Conservation (phyloP, 1,140 invertebrate genomes). For the Acromyrmex charruanus region DNA sequence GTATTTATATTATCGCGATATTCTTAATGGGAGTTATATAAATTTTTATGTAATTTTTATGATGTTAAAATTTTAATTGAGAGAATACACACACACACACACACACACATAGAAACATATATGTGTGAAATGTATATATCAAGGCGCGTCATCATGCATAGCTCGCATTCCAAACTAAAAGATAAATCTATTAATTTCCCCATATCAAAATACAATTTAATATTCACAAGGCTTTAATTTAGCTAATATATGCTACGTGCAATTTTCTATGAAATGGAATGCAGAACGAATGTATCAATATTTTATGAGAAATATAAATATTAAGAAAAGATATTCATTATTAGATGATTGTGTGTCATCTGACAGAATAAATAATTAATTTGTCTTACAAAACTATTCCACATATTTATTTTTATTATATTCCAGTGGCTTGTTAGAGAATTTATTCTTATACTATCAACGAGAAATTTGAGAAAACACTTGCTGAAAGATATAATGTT, state of each 20-base stretch:
- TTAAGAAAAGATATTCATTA: not conserved
- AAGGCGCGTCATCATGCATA: not conserved
- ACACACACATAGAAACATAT: not conserved
- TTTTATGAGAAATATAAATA: constrained; percentile 26
- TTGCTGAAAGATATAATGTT: constrained; percentile 5
- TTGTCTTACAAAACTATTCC: not conserved
- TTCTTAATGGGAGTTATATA: not conserved
- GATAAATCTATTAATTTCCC: not conserved
- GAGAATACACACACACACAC: no score
- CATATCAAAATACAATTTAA: not conserved
- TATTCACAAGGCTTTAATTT: not conserved
- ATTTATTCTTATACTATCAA: not conserved
- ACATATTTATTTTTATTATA: not conserved
- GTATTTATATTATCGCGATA: not conserved
- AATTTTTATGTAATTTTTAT: not conserved
- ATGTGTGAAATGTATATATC: not conserved
- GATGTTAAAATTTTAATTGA: not conserved
- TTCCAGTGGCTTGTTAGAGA: not conserved
- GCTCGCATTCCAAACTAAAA: not conserved
- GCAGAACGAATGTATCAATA: not conserved
- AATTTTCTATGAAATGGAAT: constrained; percentile 30
- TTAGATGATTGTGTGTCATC: not conserved
- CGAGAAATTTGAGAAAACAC: not conserved
- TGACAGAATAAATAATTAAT: not conserved
- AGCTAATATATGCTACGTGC: not conserved